Base-by-base conservation (phyloP, 2,888 invertebrate genomes). In the Cremastobaeus sp. region DNA sequence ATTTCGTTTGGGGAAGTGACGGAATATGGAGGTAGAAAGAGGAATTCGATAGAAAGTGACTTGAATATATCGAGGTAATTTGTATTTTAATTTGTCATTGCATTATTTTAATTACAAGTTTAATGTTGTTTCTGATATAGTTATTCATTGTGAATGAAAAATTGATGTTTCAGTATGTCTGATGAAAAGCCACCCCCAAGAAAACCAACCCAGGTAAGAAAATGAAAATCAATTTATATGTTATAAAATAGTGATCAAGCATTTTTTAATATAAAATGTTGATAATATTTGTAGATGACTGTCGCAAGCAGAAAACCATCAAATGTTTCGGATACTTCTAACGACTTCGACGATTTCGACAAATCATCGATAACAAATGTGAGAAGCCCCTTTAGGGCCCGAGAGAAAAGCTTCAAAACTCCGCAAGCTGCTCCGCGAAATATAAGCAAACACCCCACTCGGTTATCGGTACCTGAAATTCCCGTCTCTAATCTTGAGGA, bases 61-160 rank as follows among this genome's bases (percentile, higher is more conserved):
- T 90, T 89, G 89, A 90, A 90, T 78, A 87, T 89, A 79, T 90
- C 90, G 2, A 91, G 90, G 91, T 90, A 82, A n/a, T n/a, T n/a
- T n/a, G n/a, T n/a, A n/a, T n/a, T n/a, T n/a, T n/a, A n/a, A n/a
- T n/a, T n/a, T n/a, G n/a, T n/a, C n/a, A n/a, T n/a, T n/a, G n/a
- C n/a, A n/a, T n/a, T n/a, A n/a, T n/a, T n/a, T n/a, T n/a, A 43
- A 25, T 25, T 32, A n/a, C n/a, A 32, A 18, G 20, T 15, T 1
- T 57, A 12, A 43, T 17, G 28, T 17, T 15, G n/a, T n/a, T n/a
- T n/a, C n/a, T n/a, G n/a, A n/a, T n/a, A n/a, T n/a, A n/a, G n/a
- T n/a, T n/a, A n/a, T n/a, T n/a, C n/a, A n/a, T n/a, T n/a, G n/a
- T n/a, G n/a, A n/a, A n/a, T n/a, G n/a, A n/a, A n/a, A 11, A 37